Base-by-base conservation (phyloP, 1,140 invertebrate species). In the Apis cerana region DNA sequence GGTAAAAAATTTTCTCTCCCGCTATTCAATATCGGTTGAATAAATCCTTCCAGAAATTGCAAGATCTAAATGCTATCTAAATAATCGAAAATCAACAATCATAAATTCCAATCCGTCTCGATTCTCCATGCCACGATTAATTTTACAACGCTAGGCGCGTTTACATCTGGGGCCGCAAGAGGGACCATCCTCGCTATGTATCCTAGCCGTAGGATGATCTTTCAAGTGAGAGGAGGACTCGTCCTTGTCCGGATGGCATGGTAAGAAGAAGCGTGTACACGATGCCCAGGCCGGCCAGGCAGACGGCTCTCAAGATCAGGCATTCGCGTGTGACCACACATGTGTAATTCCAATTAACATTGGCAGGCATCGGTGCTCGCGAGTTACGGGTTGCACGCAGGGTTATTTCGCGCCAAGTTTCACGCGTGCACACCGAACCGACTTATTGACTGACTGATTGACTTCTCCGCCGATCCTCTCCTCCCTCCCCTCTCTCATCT, bases 321-420 rank as follows among this genome's bases (percentile, higher is more conserved):
- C 79, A 65, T 83, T 88, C 81, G 76, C 86, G 84, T 86, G 83
- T 89, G 83, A 88, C 83, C 86, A 86, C 86, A 88, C 84, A 86
- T 88, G 84, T 86, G 88, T 88, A 88, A 88, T 88, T 89, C 82
- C 87, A 89, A 89, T 88, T 88, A 89, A 88, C 88, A 86, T 84
- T 79, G 85, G 52, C 69, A 48, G 54, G 65, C 59, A 52, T 75
- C 69, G 5, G 15, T 54, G 23, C 15, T 56, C 43, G 71, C 62
- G 56, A 64, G 54, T 59, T 83, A 71, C 62, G 62, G 77, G 80
- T 74, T 82, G 74, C 75, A 85, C 76, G 82, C 85, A 72, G 74
- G 75, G 2, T 84, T 88, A 83, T 83, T 76, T 75, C 65, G 84
- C 78, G 84, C 70, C 80, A 52, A 86, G 75, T 81, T 83, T 86